These are phyloP conservation scores for Sycobia sp. DNA, from an alignment of 1,140 invertebrate genomes.

Conservation along the genomic window DNA sequence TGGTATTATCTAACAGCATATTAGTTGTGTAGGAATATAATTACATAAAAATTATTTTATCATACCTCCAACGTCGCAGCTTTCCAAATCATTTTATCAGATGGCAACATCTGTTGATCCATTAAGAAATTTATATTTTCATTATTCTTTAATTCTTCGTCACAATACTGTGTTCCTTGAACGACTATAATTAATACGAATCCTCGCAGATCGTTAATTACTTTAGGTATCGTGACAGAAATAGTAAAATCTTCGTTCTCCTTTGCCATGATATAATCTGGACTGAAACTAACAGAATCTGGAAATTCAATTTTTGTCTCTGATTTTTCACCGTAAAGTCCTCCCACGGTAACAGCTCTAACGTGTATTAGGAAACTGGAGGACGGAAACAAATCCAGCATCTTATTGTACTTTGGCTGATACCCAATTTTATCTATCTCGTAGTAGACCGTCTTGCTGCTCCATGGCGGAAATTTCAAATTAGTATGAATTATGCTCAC, in stretches of 20 bases:
- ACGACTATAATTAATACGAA: constrained; percentile 36
- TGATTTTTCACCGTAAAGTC: background rate
- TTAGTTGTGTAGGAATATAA: too few species aligned
- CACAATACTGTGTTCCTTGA: constrained; percentile 36
- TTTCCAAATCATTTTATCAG: constrained; percentile 38
- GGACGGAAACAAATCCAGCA: constrained; percentile 37
- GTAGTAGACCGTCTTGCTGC: background rate
- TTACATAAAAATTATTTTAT: too few species aligned
- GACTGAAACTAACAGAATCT: constrained; percentile 26
- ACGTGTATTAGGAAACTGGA: constrained; percentile 35
- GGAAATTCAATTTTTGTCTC: background rate
- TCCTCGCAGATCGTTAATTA: constrained; percentile 34
- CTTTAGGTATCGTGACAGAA: constrained; percentile 36
- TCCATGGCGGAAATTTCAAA: constrained; percentile 17
- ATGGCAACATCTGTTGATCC: background rate
- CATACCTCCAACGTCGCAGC: constrained; percentile 34
- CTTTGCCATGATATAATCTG: background rate
- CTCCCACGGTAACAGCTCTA: constrained; percentile 24
- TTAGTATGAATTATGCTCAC: constrained; percentile 2
- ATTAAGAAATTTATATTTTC: background rate
- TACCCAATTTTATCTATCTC: constrained; percentile 6
- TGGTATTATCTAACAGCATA: too few species aligned
- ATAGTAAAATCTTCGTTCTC: constrained; percentile 30
- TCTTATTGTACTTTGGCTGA: constrained; percentile 9
- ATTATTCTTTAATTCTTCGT: constrained; percentile 9